phyloP scores from a whole-genome alignment of 2,113 vertebrate species.

The Neolamprologus devosi region DNA sequence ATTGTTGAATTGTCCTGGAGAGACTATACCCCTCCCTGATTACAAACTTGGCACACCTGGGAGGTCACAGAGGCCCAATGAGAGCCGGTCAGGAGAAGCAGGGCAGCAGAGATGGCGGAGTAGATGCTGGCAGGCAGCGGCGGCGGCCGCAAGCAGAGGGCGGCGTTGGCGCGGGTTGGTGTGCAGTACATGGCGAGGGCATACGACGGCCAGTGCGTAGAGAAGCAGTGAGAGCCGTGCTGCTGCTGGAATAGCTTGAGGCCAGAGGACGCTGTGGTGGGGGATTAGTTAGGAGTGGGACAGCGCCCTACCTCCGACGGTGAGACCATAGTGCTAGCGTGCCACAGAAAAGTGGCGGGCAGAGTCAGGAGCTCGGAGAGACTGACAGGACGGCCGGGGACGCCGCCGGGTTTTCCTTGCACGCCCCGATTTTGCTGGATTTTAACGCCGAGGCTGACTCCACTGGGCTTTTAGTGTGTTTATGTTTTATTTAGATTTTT shows the following conservation, averaged over 20 bases:
- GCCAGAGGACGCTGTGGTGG: neutral
- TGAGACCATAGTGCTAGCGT: rapidly evolving
- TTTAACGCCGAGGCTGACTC: neutral
- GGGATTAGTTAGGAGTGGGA: neutral
- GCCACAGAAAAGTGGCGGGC: neutral
- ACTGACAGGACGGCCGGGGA: neutral
- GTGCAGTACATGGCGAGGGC: neutral
- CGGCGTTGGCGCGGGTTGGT: rapidly evolving
- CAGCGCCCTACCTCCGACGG: neutral
- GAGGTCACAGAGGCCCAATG: neutral
- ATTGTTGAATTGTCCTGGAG: neutral
- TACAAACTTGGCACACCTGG: neutral
- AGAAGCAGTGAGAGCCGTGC: rapidly evolving
- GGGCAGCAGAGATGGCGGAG: neutral
- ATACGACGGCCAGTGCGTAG: neutral
- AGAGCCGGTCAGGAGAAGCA: rapidly evolving
- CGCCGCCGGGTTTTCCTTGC: rapidly evolving
- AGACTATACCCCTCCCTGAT: neutral
- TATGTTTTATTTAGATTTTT: neutral
- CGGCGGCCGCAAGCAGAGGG: rapidly evolving
- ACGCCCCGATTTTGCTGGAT: neutral
- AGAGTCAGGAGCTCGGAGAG: neutral
- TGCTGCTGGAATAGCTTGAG: neutral
- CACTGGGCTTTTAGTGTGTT: neutral
- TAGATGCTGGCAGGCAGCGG: neutral